Conservation (phyloP, 2,113 vertebrate species). For the Notarius lentiginosus region DNA sequence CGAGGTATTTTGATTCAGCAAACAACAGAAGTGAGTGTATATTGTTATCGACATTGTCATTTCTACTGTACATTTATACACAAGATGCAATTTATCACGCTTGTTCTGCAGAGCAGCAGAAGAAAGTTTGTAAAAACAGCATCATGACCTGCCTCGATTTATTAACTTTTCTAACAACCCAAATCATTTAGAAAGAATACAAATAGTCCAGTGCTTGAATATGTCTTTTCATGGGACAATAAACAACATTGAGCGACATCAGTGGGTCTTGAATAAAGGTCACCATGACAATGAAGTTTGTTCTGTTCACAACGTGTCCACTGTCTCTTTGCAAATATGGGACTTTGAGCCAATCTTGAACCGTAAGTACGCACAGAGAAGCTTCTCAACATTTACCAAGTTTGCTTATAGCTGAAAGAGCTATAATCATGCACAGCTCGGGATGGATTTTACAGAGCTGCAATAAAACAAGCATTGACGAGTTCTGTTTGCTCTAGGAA, state of each 20-base stretch:
- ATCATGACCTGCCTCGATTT: not conserved
- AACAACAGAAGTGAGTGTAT: not conserved
- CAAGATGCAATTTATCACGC: not conserved
- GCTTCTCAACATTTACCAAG: not conserved
- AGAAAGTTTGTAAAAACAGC: not conserved
- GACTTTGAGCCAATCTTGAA: not conserved
- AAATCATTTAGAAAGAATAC: not conserved
- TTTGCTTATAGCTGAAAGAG: conserved; percentile 8
- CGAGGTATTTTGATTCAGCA: not conserved
- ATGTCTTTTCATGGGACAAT: not conserved
- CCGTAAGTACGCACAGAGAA: not conserved
- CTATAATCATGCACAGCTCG: not conserved
- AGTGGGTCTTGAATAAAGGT: not conserved
- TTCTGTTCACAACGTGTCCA: not conserved
- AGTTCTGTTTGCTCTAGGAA: conserved; percentile 21
- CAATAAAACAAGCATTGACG: conserved; percentile 28
- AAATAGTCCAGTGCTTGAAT: not conserved
- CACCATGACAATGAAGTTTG: not conserved
- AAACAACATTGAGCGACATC: not conserved
- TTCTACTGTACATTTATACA: not conserved
- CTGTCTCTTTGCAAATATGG: not conserved
- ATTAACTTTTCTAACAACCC: not conserved
- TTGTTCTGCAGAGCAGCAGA: not conserved
- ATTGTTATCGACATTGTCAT: not conserved
- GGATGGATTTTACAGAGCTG: conserved; percentile 5